Base-by-base conservation (phyloP, 2,113 vertebrate genomes). In the Trichomycterus rosablanca region DNA sequence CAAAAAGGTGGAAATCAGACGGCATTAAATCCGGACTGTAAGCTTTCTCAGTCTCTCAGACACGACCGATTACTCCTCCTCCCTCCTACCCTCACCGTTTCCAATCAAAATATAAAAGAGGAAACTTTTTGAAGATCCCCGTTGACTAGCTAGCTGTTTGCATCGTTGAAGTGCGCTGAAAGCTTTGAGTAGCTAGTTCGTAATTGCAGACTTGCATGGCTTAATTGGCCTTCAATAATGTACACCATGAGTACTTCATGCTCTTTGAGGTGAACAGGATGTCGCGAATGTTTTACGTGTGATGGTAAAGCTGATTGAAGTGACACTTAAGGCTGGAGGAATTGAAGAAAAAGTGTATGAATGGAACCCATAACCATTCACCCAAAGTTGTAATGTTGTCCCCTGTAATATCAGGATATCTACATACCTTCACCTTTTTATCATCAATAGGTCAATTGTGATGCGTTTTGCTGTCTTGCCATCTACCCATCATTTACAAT, bases 161-260 rank as follows among this genome's bases (percentile, higher is more conserved):
- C 8, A 8, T 56, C 53, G 24, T 42, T 26, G 23, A 53, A 57
- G 39, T 59, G 54, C 54, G 55, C 56, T 75, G 68, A 75, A 71
- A 75, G 73, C 69, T 44, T 71, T 44, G 11, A 24, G n/a, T 30
- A 37, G 49, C 58, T 62, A 40, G 18, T 37, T 53, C 39, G 56
- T 15, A 43, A 68, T 70, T 50, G 63, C 69, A 59, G 59, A 63
- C 69, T 49, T 59, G 67, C 67, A 72, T 28, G 14, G 34, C 63
- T 43, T 43, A 49, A 68, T 61, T 60, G 58, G 58, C 70, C 43
- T 58, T 81, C 56, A 74, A 59, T 80, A 76, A 80, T 75, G 67
- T 62, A 74, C 28, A n/a, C n/a, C 48, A 68, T 45, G 66, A 68
- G 48, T 57, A 59, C 43, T 52, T 49, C 35, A 9, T 19, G 40